Conservation (phyloP, 1,140 invertebrate genomes). For the Zaprionus lachaisei region DNA sequence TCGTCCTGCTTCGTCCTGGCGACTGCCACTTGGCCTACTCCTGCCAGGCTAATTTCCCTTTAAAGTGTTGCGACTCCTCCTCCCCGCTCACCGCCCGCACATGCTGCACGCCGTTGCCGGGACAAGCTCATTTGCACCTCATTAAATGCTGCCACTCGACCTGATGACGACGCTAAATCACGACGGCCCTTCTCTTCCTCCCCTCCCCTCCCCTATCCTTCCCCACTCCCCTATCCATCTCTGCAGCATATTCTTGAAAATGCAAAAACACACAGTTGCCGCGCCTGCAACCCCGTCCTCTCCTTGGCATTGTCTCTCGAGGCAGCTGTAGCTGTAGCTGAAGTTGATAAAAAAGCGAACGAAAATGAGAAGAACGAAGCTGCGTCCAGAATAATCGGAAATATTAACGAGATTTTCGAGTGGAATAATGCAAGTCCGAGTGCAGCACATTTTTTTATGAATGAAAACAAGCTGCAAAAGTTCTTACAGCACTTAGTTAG, state of each 20-base stretch:
- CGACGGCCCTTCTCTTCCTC: slow-evolving; percentile 17
- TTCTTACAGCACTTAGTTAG: neutral
- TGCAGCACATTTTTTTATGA: neutral
- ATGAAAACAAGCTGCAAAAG: slow-evolving; percentile 1
- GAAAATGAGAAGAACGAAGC: neutral
- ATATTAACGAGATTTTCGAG: slow-evolving; percentile 7
- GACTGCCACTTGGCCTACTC: slow-evolving; percentile 77
- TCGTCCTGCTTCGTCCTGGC: slow-evolving; percentile 31
- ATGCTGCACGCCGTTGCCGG: slow-evolving; percentile 47
- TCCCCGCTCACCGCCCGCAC: slow-evolving; percentile 2
- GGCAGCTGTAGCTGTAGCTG: neutral
- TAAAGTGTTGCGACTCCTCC: slow-evolving; percentile 73
- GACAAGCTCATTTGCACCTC: slow-evolving; percentile 83
- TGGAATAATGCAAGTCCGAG: slow-evolving; percentile 7
- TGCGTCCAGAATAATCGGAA: neutral
- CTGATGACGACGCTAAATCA: slow-evolving; percentile 71
- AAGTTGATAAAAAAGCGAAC: neutral
- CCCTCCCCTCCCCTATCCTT: neutral
- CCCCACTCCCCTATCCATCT: too few relatives aligned
- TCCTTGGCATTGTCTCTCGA: neutral
- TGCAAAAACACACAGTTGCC: slow-evolving; percentile 18
- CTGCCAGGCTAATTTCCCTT: slow-evolving; percentile 79
- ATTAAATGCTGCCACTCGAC: slow-evolving; percentile 83
- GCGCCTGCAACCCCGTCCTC: neutral
- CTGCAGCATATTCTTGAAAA: slow-evolving; percentile 35